A percentile compares a stretch with the other conserved stretches of the same genome.
Conservation (phyloP, 2,113 vertebrate species). For the Tiliqua scincoides region DNA sequence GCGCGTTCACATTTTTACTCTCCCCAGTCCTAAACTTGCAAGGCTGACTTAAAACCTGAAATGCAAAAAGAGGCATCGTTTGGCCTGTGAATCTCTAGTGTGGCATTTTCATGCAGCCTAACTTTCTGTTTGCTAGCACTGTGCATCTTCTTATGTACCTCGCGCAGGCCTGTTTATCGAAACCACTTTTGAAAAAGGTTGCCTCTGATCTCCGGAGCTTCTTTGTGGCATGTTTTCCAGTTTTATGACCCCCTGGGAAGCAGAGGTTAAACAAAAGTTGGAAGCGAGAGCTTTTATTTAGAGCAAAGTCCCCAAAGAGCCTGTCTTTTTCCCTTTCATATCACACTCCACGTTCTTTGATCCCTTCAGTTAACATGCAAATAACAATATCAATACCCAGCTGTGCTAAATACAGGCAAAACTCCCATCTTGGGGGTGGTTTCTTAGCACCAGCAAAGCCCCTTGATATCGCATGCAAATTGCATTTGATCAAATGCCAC, state of each 20-base stretch:
- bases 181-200: constrained; percentile 24
- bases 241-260: constrained; percentile 21
- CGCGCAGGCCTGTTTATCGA: neutral
- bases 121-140: neutral
- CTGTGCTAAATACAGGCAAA: constrained; percentile 34
- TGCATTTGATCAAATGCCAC: constrained; percentile 3
- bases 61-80: neutral
- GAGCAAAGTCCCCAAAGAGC: neutral
- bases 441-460: constrained; percentile 17
- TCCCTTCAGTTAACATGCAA: constrained; percentile 13
- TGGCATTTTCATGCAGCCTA: neutral
- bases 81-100: neutral
- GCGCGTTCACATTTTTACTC: neutral
- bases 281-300: constrained; percentile 23
- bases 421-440: neutral
- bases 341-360: constrained; percentile 21
- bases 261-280: constrained; percentile 10
- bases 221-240: neutral
- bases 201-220: constrained; percentile 19
- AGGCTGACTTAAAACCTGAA: neutral
- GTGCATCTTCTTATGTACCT: constrained; percentile 25
- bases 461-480: constrained; percentile 34
- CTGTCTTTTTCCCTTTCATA: constrained; percentile 38
- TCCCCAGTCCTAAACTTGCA: neutral
- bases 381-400: constrained; percentile 46